Percentiles rank a stretch among this genome's conserved stretches.
phyloP scores from a whole-genome alignment of 2,797 vertebrate genomes.

The Galaxias olidus region DNA sequence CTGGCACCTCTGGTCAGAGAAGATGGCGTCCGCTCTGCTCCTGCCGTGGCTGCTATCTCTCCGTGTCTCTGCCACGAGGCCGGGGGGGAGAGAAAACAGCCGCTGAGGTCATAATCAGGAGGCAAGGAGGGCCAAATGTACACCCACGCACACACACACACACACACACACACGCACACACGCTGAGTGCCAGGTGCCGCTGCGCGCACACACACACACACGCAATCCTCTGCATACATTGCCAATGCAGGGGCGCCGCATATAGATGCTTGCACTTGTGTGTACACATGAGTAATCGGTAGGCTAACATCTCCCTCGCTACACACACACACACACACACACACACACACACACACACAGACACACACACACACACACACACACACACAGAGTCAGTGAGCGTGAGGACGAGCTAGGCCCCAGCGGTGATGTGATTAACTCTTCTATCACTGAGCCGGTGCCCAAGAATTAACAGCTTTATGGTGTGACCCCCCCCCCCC shows the following conservation, averaged over 20 bases:
- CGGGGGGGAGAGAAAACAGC: slow-evolving; percentile 37
- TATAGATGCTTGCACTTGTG: slow-evolving; percentile 55
- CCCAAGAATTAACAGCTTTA: slow-evolving; percentile 46
- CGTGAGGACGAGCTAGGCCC: slow-evolving; percentile 56
- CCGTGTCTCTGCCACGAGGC: slow-evolving; percentile 48
- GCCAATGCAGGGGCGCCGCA: slow-evolving; percentile 28
- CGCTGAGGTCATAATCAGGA: slow-evolving; percentile 78
- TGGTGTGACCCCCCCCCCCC: slow-evolving; percentile 47
- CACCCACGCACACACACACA: slow-evolving; percentile 15
- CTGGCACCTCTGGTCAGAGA: too few species aligned
- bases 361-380: not conserved
- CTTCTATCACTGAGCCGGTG: slow-evolving; percentile 58
- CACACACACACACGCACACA: slow-evolving; percentile 22
- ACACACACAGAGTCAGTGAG: slow-evolving; percentile 67
- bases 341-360: slow-evolving; percentile 31
- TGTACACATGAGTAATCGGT: slow-evolving; percentile 58
- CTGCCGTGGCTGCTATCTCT: slow-evolving; percentile 47
- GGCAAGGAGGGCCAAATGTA: slow-evolving; percentile 80
- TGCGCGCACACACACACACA: not conserved
- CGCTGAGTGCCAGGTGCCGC: not conserved
- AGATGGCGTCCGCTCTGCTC: not conserved
- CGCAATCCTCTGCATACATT: not conserved
- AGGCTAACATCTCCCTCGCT: not conserved
- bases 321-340: slow-evolving; percentile 23
- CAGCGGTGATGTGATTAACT: slow-evolving; percentile 76